Conservation (phyloP, 2,888 invertebrate genomes). For the Plutella xylostella region DNA sequence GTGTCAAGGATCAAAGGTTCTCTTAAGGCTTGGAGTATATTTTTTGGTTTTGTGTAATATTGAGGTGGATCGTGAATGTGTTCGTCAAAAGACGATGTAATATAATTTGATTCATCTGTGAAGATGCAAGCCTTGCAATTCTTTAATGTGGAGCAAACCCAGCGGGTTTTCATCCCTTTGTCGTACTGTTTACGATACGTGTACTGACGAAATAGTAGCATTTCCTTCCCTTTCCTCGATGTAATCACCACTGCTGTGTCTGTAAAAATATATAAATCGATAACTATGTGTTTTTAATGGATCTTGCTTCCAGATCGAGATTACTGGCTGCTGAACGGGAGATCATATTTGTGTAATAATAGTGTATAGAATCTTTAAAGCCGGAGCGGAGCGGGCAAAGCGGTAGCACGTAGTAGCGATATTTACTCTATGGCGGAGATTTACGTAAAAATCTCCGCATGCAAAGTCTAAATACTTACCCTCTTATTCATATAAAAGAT, state of each 20-base stretch:
- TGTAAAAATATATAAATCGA: too few relatives aligned
- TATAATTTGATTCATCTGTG: slow-evolving; percentile 37
- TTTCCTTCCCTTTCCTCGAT: slow-evolving; percentile 55
- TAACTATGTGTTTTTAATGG: too few relatives aligned
- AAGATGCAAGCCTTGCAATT: slow-evolving; percentile 50
- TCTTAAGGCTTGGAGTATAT: slow-evolving; percentile 42
- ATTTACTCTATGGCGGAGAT: too few relatives aligned
- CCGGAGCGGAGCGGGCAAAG: too few relatives aligned
- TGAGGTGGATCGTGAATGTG: slow-evolving; percentile 54
- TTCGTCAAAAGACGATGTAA: slow-evolving; percentile 38
- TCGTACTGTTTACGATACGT: slow-evolving; percentile 53
- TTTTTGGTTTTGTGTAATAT: slow-evolving; percentile 47
- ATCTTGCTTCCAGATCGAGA: too few relatives aligned
- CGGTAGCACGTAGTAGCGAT: too few relatives aligned
- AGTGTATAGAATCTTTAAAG: too few relatives aligned
- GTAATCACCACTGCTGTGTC: slow-evolving; percentile 47
- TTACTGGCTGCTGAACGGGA: too few relatives aligned
- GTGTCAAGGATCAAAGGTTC: slow-evolving; percentile 33
- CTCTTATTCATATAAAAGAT: too few relatives aligned
- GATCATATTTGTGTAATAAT: too few relatives aligned
- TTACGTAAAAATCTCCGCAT: too few relatives aligned
- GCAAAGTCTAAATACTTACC: too few relatives aligned
- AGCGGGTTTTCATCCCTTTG: slow-evolving; percentile 33
- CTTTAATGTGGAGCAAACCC: slow-evolving; percentile 55
- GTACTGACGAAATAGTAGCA: slow-evolving; percentile 46